Evolutionary conservation across 1,140 invertebrate genomes (phyloP).

Genomic region (Galleria mellonella): DNA sequence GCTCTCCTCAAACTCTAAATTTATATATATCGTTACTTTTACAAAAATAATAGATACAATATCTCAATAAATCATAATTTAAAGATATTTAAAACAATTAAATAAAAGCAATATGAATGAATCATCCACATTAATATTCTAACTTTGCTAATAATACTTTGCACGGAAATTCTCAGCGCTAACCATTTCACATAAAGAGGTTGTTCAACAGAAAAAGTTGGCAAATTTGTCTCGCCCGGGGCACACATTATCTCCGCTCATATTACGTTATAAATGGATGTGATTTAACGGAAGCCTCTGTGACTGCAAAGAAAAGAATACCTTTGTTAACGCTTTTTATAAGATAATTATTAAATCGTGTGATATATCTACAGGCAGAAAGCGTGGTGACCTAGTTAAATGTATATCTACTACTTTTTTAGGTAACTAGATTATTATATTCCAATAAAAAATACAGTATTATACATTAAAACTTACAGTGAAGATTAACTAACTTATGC

Average conservation of each 20-base stretch:
- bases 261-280: constrained; percentile 34
- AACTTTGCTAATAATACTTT: constrained; percentile 38
- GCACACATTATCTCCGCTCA: constrained; percentile 39
- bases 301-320: constrained; percentile 17
- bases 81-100: not conserved
- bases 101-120: not conserved
- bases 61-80: too few relatives aligned
- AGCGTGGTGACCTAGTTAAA: too few relatives aligned
- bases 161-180: constrained; percentile 25
- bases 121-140: constrained; percentile 1
- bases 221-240: constrained; percentile 37
- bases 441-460: too few relatives aligned
- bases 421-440: too few relatives aligned
- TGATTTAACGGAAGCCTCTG: constrained; percentile 22
- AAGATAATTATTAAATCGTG: too few relatives aligned
- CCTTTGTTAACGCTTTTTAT: constrained; percentile 12
- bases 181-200: constrained; percentile 36
- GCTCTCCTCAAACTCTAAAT: too few relatives aligned
- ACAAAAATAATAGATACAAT: too few relatives aligned
- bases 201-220: constrained; percentile 41
- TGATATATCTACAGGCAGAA: too few relatives aligned
- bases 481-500: too few relatives aligned
- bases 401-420: too few relatives aligned
- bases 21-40: too few relatives aligned
- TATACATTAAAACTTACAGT: too few relatives aligned